These are phyloP conservation scores for Diarsia rubi DNA, from an alignment of 2,888 invertebrate species.

Conservation along the genomic window DNA sequence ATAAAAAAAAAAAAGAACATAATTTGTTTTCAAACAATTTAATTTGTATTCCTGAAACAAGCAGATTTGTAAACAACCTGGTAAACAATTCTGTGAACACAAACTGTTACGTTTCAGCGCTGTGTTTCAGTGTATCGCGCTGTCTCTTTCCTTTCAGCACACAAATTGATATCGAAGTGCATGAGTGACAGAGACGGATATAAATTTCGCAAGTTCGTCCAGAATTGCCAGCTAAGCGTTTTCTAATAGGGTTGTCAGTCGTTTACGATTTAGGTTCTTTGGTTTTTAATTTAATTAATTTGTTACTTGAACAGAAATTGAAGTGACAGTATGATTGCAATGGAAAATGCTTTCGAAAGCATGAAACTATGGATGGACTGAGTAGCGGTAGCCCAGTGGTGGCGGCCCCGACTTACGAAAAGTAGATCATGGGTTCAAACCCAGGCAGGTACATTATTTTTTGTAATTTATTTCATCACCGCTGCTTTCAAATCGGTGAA, in stretches of 20 bases:
- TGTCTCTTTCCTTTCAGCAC: slow-evolving; percentile 74
- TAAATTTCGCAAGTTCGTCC: slow-evolving; percentile 76
- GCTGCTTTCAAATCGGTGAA: too few relatives aligned
- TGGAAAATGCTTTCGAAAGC: too few relatives aligned
- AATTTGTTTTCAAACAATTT: slow-evolving; percentile 37
- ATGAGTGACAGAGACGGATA: slow-evolving; percentile 80
- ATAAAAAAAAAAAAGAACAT: slow-evolving; percentile 13
- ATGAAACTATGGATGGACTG: too few relatives aligned
- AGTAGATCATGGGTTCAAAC: too few relatives aligned
- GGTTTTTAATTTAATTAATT: slow-evolving; percentile 25
- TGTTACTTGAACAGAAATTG: neutral
- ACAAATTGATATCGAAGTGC: slow-evolving; percentile 77
- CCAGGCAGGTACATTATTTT: too few relatives aligned
- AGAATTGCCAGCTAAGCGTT: slow-evolving; percentile 73
- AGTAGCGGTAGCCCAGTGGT: too few relatives aligned
- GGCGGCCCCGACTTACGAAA: too few relatives aligned
- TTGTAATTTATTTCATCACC: too few relatives aligned
- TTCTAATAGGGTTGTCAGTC: slow-evolving; percentile 78
- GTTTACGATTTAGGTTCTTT: slow-evolving; percentile 26
- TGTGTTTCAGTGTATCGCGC: slow-evolving; percentile 67
- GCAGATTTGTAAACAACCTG: slow-evolving; percentile 50
- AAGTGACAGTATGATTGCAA: too few relatives aligned
- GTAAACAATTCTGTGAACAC: slow-evolving; percentile 52
- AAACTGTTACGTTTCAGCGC: slow-evolving; percentile 58
- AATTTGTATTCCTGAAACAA: slow-evolving; percentile 20